Conservation (phyloP, 2,797 vertebrate species). For the Falco rusticolus region DNA sequence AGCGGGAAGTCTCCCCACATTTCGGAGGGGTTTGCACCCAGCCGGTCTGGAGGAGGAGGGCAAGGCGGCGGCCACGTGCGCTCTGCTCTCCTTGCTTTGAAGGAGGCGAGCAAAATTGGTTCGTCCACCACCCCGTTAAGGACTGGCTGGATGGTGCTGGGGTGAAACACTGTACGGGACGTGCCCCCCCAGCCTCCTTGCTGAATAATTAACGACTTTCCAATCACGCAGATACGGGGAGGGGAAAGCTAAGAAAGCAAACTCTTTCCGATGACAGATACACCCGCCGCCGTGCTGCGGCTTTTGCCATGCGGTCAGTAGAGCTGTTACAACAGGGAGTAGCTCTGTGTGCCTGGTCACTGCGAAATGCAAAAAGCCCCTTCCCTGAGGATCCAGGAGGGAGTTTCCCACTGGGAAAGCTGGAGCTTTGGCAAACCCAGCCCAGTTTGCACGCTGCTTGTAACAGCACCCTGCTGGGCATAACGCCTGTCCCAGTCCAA, state of each 20-base stretch:
- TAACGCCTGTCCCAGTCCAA: neutral
- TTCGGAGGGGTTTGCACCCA: neutral
- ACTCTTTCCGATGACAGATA: neutral
- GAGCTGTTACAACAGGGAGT: neutral
- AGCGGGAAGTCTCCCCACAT: neutral
- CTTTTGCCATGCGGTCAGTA: neutral
- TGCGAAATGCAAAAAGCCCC: neutral
- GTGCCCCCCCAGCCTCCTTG: neutral
- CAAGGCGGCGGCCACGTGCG: fast-evolving
- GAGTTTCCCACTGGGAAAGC: neutral
- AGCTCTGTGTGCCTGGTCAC: neutral
- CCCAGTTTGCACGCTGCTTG: neutral
- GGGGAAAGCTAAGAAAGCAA: neutral
- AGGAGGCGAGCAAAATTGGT: slow-evolving; percentile 31
- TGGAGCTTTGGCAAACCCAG: neutral
- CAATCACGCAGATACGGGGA: neutral
- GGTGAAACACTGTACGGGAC: slow-evolving; percentile 2
- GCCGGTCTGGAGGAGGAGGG: neutral
- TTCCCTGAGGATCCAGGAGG: neutral
- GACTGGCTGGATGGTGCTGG: neutral
- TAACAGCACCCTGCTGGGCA: neutral
- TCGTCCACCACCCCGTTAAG: slow-evolving; percentile 44
- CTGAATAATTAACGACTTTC: neutral
- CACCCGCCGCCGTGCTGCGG: fast-evolving
- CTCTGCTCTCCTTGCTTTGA: neutral